These are phyloP conservation scores for Oncorhynchus nerka DNA, from an alignment of 2,113 vertebrate genomes.

Conservation along the genomic window DNA sequence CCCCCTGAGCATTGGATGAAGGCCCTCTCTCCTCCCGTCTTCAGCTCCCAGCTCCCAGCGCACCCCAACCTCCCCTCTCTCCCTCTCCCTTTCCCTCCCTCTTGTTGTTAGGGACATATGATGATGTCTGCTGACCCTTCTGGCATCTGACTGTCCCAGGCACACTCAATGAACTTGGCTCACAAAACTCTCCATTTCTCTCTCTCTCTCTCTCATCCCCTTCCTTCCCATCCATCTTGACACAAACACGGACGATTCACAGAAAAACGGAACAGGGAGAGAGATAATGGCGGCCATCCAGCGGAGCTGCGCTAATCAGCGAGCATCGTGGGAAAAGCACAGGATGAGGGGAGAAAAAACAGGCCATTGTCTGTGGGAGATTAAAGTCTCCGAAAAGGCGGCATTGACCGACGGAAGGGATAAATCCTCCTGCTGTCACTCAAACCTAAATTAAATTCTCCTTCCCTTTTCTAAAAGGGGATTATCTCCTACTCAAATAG, in stretches of 20 bases:
- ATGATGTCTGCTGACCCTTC: constrained; percentile 46
- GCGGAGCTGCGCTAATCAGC: constrained; percentile 88
- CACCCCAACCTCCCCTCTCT: neutral
- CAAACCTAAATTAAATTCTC: constrained; percentile 98
- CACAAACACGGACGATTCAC: constrained; percentile 77
- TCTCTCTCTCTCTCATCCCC: too few species aligned
- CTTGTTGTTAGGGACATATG: constrained; percentile 3
- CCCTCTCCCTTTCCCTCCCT: neutral
- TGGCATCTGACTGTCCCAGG: constrained; percentile 59
- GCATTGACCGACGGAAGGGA: constrained; percentile 93
- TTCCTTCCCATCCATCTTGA: constrained; percentile 57
- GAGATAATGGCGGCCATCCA: constrained; percentile 25
- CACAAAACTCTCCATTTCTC: constrained; percentile 38
- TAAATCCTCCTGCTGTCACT: constrained; percentile 99
- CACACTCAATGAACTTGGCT: constrained; percentile 69
- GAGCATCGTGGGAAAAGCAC: constrained; percentile 96
- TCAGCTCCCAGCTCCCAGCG: neutral
- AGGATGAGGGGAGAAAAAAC: constrained; percentile 84
- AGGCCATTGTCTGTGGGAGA: constrained; percentile 94
- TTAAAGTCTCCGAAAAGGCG: constrained; percentile 93
- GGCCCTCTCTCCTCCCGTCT: constrained; percentile 9
- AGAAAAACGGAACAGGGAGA: constrained; percentile 54
- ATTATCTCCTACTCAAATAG: constrained; percentile 99
- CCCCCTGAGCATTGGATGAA: neutral
- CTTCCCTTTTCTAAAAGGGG: constrained; percentile 93